Base-by-base conservation (phyloP, 1,140 invertebrate species). In the Eueides isabella region DNA sequence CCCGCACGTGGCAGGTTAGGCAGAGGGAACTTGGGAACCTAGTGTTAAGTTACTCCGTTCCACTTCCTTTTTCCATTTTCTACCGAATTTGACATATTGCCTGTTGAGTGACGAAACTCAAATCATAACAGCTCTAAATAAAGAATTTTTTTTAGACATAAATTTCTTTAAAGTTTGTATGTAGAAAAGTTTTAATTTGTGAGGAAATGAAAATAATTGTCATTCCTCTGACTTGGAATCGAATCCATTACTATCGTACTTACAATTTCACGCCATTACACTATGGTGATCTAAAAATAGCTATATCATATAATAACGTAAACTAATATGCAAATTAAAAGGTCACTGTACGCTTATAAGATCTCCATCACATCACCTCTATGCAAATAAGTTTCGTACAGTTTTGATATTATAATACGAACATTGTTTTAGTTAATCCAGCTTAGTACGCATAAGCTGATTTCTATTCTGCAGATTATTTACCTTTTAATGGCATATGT, bases 281-380 rank as follows among this genome's bases (percentile, higher is more conserved):
- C 6, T 44, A 6, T n/a, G 4, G 16, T 44, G 41, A 5, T n/a
- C n/a, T 44, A 44, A 7, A 44, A 5, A 31, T 5, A 7, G 7
- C n/a, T 19, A 44, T 44, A 19, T n/a, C 48, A 11, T 12, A 55
- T 26, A 55, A 26, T 26, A 55, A 55, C 41, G 30, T 67, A 41
- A 67, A 44, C 48, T 14, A 41, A 28, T 67, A 67, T 67, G 65
- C 28, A 67, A 67, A 67, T 44, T 30, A 2, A 38, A 67, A 41
- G 65, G 33, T 41, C 38, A 41, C 65, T 67, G 12, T 67, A n/a
- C 65, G 41, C 26, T 48, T 67, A 67, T 67, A 67, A 67, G 26
- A 67, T 31, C 28, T 31, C 35, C 26, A 41, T 19, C 65, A 41
- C 65, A 23, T 41, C 23, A 33, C 12, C 65, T 67, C 33, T 67